Evolutionary conservation across 2,888 invertebrate genomes (phyloP).

Genomic region (Drosophila fungiperda): DNA sequence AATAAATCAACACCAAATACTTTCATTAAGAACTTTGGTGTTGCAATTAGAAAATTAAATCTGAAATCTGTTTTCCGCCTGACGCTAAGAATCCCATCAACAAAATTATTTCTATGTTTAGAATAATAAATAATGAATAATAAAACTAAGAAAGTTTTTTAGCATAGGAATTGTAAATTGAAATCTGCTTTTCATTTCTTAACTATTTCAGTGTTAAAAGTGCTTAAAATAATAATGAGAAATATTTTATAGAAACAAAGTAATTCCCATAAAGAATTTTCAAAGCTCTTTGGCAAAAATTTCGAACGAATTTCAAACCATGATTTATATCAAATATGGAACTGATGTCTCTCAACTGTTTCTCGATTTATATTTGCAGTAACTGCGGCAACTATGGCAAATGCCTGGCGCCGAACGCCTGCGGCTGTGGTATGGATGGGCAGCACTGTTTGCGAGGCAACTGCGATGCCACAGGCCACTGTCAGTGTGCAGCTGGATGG

Average conservation of each 20-base stretch:
- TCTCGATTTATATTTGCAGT: slow-evolving; percentile 42
- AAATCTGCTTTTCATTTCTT: neutral
- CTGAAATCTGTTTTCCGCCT: accelerated
- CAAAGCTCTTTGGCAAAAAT: neutral
- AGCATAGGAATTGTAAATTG: neutral
- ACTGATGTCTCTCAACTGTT: neutral
- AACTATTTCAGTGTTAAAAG: neutral
- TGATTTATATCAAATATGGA: neutral
- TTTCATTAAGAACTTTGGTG: neutral
- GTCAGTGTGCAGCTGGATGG: slow-evolving; percentile 68
- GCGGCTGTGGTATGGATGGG: slow-evolving; percentile 80
- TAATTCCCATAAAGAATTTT: neutral
- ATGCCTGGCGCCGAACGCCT: slow-evolving; percentile 81
- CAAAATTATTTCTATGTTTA: neutral
- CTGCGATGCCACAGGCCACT: slow-evolving; percentile 73
- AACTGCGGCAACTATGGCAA: slow-evolving; percentile 81
- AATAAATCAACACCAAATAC: neutral
- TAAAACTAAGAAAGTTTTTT: neutral
- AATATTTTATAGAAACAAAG: neutral
- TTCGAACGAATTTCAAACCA: neutral
- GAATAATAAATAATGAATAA: neutral
- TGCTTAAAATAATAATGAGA: neutral
- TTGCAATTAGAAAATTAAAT: neutral
- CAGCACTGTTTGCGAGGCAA: slow-evolving; percentile 72
- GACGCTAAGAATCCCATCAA: neutral